These are phyloP conservation scores for Capromys pilorides DNA, from an alignment of 2,797 vertebrate genomes.

Conservation along the genomic window DNA sequence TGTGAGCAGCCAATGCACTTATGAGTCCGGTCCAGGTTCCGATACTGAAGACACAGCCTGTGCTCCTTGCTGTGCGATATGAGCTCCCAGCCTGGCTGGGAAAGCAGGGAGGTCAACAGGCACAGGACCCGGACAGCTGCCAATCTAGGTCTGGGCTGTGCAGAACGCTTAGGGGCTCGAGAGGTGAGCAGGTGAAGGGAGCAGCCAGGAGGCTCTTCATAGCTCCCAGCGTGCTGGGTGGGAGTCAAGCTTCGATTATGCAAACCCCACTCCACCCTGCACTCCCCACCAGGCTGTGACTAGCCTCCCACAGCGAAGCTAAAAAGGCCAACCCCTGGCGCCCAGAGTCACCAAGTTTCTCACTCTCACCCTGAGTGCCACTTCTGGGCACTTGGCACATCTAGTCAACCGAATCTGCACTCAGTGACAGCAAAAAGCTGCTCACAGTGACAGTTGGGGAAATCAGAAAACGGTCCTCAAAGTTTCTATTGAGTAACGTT, in stretches of 20 bases:
- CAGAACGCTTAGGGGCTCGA: neutral
- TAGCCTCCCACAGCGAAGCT: neutral
- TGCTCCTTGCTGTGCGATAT: fast-evolving
- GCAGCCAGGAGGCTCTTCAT: neutral
- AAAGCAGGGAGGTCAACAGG: too few species aligned
- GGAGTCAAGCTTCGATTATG: neutral
- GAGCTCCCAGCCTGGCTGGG: neutral
- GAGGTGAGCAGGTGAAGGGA: neutral
- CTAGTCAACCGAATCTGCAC: neutral
- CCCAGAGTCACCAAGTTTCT: neutral
- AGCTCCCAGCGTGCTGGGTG: neutral
- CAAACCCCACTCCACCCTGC: too few species aligned
- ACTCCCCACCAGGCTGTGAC: neutral
- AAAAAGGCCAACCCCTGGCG: neutral
- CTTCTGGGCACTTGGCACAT: neutral
- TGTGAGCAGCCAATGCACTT: too few species aligned
- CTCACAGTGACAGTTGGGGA: neutral
- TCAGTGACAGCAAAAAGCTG: neutral
- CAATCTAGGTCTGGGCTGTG: neutral
- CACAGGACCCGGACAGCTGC: neutral
- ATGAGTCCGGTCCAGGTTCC: neutral
- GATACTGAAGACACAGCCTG: neutral
- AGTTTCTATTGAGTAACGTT: neutral
- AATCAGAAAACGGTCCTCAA: slow-evolving; percentile 18
- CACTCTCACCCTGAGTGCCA: neutral